These are phyloP conservation scores for Frankliniella intonsa DNA, from an alignment of 2,888 invertebrate species.

Conservation along the genomic window DNA sequence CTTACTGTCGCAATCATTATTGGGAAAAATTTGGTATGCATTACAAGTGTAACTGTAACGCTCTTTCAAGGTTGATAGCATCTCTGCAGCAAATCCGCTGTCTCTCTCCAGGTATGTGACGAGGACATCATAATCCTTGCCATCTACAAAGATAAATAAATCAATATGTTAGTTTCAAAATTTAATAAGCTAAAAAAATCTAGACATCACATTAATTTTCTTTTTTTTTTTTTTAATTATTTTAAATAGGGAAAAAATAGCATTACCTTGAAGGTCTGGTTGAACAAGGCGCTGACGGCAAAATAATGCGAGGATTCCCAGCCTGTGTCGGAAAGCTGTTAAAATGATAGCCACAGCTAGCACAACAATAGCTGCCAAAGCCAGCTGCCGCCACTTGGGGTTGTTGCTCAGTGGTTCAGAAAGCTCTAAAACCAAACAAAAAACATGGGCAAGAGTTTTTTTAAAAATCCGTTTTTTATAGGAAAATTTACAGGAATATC, in stretches of 20 bases:
- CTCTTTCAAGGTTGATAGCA: conserved; percentile 57
- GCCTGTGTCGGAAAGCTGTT: conserved; percentile 36
- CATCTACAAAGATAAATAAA: conserved; percentile 46
- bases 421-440: conserved; percentile 41
- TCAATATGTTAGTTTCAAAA: conserved; percentile 29
- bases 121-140: conserved; percentile 59
- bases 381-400: background rate
- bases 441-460: background rate
- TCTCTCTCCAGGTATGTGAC: conserved; percentile 62
- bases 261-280: conserved; percentile 11
- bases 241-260: background rate
- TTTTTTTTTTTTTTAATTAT: no score
- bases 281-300: conserved; percentile 36
- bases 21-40: background rate
- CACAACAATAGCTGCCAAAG: conserved; percentile 36
- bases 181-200: background rate
- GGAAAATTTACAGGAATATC: conserved; percentile 30
- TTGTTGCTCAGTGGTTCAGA: conserved; percentile 41
- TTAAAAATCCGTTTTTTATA: background rate
- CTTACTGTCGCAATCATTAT: background rate
- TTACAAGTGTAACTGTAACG: conserved; percentile 55
- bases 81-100: conserved; percentile 57
- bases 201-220: background rate
- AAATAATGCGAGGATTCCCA: conserved; percentile 39
- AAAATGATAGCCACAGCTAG: conserved; percentile 37